phyloP scores from a whole-genome alignment of 2,797 vertebrate species.

The Remorina albescens region DNA sequence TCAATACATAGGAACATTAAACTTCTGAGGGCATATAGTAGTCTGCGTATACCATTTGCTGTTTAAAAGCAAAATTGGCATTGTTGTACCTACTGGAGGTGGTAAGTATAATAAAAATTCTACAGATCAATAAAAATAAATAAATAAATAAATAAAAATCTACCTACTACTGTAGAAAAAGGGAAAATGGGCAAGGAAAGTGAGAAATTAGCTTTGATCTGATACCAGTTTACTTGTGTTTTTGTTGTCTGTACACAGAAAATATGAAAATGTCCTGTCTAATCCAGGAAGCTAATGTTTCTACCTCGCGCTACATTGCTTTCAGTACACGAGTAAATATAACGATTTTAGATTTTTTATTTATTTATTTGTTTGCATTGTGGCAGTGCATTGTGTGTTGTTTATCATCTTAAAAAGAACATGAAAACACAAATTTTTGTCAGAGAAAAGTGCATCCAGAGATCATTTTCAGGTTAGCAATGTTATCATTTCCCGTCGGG shows the following conservation, averaged over 20 bases:
- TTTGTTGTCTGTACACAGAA: too few relatives aligned
- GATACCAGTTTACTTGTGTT: slow-evolving; percentile 41
- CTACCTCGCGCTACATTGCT: background rate
- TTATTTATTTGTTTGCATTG: too few relatives aligned
- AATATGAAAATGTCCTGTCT: slow-evolving; percentile 41
- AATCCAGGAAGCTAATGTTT: slow-evolving; percentile 46
- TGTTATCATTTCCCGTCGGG: slow-evolving; percentile 53
- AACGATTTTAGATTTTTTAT: too few relatives aligned
- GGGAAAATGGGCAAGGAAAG: background rate
- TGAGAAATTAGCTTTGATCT: slow-evolving; percentile 53
- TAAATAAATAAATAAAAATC: background rate
- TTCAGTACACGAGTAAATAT: slow-evolving; percentile 25
- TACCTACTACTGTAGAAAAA: too few relatives aligned
- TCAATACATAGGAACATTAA: too few relatives aligned
- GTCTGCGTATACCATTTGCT: too few relatives aligned
- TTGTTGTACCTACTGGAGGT: too few relatives aligned
- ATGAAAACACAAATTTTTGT: slow-evolving; percentile 9
- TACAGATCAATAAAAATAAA: background rate
- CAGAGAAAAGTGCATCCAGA: slow-evolving; percentile 25
- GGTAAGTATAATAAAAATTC: background rate
- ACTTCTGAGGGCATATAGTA: too few relatives aligned
- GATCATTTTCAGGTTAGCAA: slow-evolving; percentile 68
- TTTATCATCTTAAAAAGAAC: slow-evolving; percentile 20
- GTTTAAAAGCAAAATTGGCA: too few relatives aligned
- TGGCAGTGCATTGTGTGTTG: slow-evolving; percentile 2